A percentile compares a stretch with the other conserved stretches of the same genome.
Evolutionary conservation across 2,797 vertebrate genomes (phyloP).

Genomic region (Gymnodraco acuticeps): DNA sequence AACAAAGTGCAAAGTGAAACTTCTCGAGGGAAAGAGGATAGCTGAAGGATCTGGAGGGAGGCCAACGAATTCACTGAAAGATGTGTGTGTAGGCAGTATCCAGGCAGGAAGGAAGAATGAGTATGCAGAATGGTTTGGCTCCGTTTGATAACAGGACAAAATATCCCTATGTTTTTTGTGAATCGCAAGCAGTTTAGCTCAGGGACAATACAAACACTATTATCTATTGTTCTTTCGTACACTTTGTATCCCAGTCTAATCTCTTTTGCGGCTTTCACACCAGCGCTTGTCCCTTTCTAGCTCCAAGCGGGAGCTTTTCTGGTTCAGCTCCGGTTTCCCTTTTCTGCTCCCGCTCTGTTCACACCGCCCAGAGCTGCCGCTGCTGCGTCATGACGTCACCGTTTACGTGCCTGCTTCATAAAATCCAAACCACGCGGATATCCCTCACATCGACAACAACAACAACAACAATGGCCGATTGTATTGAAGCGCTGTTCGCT

Average conservation of each 20-base stretch:
- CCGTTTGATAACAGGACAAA: constrained; percentile 30
- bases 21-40: constrained; percentile 4
- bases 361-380: no score
- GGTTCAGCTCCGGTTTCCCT: no score
- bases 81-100: constrained; percentile 47
- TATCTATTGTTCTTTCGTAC: not conserved
- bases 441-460: no score
- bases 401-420: no score
- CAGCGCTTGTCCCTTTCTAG: no score
- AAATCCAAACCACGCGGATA: no score
- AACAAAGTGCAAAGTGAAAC: constrained; percentile 9
- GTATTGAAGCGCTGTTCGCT: no score
- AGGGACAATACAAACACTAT: not conserved
- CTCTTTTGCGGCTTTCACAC: not conserved
- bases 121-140: constrained; percentile 50
- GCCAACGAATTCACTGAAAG: constrained; percentile 19
- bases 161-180: not conserved
- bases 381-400: no score
- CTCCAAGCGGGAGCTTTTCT: no score
- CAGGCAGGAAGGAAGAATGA: constrained; percentile 74
- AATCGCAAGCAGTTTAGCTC: constrained; percentile 25
- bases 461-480: no score
- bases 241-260: not conserved
- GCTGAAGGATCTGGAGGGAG: constrained; percentile 6
- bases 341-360: no score